Conservation (phyloP, 2,113 vertebrate genomes). For the Tetraodon nigroviridis region DNA sequence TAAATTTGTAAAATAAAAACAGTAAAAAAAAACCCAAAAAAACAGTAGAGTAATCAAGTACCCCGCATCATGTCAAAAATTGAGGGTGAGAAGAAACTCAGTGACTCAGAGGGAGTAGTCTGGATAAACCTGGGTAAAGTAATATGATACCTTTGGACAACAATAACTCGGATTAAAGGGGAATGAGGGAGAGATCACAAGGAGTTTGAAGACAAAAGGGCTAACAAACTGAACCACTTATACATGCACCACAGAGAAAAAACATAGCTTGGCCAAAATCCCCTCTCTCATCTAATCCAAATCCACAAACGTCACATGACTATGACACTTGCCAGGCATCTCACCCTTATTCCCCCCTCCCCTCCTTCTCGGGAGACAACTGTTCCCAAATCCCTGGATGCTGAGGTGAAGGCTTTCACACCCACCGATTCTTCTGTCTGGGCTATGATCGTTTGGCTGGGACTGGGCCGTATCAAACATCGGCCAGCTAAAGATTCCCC, state of each 20-base stretch:
- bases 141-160: neutral
- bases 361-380: conserved; percentile 34
- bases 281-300: conserved; percentile 50
- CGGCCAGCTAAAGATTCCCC: conserved; percentile 35
- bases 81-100: conserved; percentile 29
- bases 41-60: no score
- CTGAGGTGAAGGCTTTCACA: conserved; percentile 35
- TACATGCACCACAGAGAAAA: conserved; percentile 27
- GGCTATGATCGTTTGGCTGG: conserved; percentile 48
- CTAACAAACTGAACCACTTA: conserved; percentile 36
- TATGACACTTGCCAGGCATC: conserved; percentile 33
- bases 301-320: conserved; percentile 44
- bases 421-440: conserved; percentile 23
- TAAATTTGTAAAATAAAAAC: no score
- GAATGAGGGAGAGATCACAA: conserved; percentile 35
- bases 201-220: conserved; percentile 38
- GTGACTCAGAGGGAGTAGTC: conserved; percentile 34
- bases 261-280: conserved; percentile 44
- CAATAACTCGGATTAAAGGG: conserved; percentile 38
- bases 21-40: no score
- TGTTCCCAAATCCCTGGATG: conserved; percentile 53
- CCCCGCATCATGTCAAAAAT: neutral
- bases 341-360: neutral
- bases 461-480: conserved; percentile 46
- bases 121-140: no score